Base-by-base conservation (phyloP, 1,140 invertebrate genomes). In the Rhynchophorus ferrugineus region DNA sequence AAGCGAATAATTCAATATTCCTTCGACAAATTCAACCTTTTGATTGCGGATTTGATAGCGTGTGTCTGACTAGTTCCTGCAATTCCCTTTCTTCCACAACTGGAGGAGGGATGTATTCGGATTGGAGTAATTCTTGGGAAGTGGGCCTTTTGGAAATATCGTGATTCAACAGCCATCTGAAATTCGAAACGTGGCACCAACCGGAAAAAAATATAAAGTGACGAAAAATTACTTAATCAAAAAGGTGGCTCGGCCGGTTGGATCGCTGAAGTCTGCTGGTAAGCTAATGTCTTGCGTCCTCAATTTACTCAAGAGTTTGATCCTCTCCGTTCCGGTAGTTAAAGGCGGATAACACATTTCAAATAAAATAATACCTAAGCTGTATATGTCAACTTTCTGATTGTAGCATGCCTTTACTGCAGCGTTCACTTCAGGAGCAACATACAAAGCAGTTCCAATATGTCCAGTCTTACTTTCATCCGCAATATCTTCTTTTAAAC, bases 371-470 rank as follows among this genome's bases (percentile, higher is more conserved):
- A 95, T 87, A 9, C 91, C 68, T 54, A 70, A 61, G 65, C 83
- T 86, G 62, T 94, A 96, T 61, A 95, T 90, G 67, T 98, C 95
- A 7, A 96, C 91, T 80, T 97, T 98, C 76, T 95, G 83, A 75
- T 89, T 91, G 64, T 90, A 90, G 46, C 83, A 79, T 2, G 81
- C 78, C 71, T 87, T 89, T 0, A 74, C 71, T 13, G 60, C 59
- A 0, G 74, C 72, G 2, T 77, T 79, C 13, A 96, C 71, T 72
- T 97, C 94, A 0, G 93, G 93, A 1, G 92, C 91, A 46, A 91
- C 87, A 71, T 98, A 98, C 0, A 97, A 74, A 2, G 89, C 86
- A 22, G 95, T 98, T 20, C 95, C 95, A 17, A 97, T 85, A 71
- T 88, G 80, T 0, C 87, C 87, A 0, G 89, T 91, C 45, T 83